Conservation (phyloP, 2,797 vertebrate genomes). For the Acomys russatus region DNA sequence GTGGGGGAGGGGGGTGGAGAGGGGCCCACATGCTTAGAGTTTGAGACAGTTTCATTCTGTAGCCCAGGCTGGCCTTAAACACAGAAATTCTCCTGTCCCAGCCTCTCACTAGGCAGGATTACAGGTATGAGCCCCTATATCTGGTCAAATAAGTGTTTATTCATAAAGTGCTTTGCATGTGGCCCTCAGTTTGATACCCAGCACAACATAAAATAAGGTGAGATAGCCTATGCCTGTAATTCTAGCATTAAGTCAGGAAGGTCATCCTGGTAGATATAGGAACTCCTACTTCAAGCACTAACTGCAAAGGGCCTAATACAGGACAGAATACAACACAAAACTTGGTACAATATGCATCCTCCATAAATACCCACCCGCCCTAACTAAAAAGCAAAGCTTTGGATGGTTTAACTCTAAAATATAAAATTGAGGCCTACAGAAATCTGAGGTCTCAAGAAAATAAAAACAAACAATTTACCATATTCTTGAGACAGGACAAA, state of each 20-base stretch:
- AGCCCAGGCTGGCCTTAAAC: background rate
- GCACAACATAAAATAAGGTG: background rate
- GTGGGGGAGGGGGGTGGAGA: accelerated
- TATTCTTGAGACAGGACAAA: conserved; percentile 72
- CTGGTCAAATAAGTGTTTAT: background rate
- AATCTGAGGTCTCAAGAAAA: conserved; percentile 71
- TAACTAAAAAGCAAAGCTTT: conserved; percentile 47
- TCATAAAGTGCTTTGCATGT: background rate
- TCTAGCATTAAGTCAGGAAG: background rate
- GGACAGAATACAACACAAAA: conserved; percentile 44
- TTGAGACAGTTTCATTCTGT: conserved; percentile 21
- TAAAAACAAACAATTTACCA: conserved; percentile 75
- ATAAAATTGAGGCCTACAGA: conserved; percentile 56
- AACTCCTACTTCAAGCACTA: background rate
- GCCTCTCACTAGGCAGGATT: background rate
- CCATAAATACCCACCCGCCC: conserved; percentile 35
- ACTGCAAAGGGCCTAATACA: conserved; percentile 5
- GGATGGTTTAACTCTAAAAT: conserved; percentile 58
- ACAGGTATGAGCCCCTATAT: background rate
- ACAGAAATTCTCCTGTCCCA: background rate
- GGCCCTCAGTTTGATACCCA: background rate
- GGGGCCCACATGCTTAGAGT: background rate
- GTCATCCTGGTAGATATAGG: background rate
- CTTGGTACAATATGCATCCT: background rate
- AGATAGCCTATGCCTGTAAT: background rate